phyloP scores from a whole-genome alignment of 1,140 invertebrate species.

The Bombus terrestris region DNA sequence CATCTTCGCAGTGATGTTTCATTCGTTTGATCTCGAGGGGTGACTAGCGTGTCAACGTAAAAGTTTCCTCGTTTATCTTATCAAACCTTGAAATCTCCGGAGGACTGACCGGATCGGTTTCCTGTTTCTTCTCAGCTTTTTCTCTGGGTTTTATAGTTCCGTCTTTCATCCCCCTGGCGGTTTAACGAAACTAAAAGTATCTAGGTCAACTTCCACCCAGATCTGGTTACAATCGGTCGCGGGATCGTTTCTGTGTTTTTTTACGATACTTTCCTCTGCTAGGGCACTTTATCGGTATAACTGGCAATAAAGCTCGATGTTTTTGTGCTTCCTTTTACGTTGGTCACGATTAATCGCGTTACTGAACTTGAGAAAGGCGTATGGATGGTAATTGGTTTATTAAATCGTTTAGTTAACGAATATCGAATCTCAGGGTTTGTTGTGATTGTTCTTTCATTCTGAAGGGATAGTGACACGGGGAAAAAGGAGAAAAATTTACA shows the following conservation, averaged over 20 bases:
- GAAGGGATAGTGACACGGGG: background rate
- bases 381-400: background rate
- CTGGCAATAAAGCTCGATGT: background rate
- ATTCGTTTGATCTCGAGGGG: constrained; percentile 46
- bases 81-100: constrained; percentile 50
- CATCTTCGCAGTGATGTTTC: constrained; percentile 6
- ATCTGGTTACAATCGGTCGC: background rate
- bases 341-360: background rate
- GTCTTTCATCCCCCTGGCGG: background rate
- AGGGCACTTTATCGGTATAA: background rate
- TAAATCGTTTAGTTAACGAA: background rate
- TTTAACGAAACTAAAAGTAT: constrained; percentile 57
- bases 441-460: background rate
- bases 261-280: background rate
- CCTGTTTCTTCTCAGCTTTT: constrained; percentile 44
- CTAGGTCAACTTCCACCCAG: background rate
- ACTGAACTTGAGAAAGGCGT: background rate
- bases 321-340: background rate
- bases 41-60: constrained; percentile 23
- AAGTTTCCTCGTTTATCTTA: constrained; percentile 61
- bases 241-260: background rate
- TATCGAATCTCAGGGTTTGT: background rate
- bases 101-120: constrained; percentile 28
- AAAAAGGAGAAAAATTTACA: background rate
- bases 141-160: constrained; percentile 15